Conservation (phyloP, 2,113 vertebrate genomes). For the human region GRCh38 chr17:57400501-57401000, state of each 20-base stretch:
- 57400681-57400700: neutral
- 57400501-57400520: accelerated
- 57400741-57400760: neutral
- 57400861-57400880: neutral
- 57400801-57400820: neutral
- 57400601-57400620: neutral
- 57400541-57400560: neutral
- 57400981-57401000: neutral
- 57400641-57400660: accelerated
- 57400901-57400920: neutral
- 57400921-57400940: neutral
- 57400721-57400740: neutral
- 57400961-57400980: neutral
- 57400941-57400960: neutral
- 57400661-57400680: neutral
- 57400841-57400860: neutral
- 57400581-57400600: neutral
- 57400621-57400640: neutral
- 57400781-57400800: neutral
- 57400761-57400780: neutral
- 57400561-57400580: neutral
- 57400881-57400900: neutral
- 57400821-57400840: neutral
- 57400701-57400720: neutral
- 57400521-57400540: neutral